A percentile compares a stretch with the other conserved stretches of the same genome.
Evolutionary conservation across 2,888 invertebrate genomes (phyloP).

Genomic region (Exephanes ischioxanthus): DNA sequence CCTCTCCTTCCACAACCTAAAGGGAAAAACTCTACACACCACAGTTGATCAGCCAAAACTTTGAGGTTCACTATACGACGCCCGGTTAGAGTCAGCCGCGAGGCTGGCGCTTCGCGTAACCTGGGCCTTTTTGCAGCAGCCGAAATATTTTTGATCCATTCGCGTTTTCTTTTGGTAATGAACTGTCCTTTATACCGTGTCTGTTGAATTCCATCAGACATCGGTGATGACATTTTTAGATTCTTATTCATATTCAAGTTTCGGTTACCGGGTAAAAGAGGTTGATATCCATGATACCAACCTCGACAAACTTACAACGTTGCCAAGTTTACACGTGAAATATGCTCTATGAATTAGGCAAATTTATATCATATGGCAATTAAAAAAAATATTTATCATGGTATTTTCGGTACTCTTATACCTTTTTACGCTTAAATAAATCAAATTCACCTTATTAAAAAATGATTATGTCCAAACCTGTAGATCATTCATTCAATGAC

Average conservation of each 20-base stretch:
- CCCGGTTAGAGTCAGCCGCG: slow-evolving; percentile 8
- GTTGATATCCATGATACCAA: slow-evolving; percentile 11
- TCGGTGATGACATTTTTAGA: slow-evolving; percentile 1
- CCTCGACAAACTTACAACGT: slow-evolving; percentile 16
- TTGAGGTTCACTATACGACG: slow-evolving; percentile 16
- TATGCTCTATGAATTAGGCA: slow-evolving; percentile 3
- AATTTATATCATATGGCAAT: background rate
- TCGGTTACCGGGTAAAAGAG: background rate
- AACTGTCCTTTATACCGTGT: slow-evolving; percentile 20
- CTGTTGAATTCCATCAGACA: slow-evolving; percentile 2
- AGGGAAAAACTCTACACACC: background rate
- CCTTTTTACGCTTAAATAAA: no score
- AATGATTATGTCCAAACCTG: no score
- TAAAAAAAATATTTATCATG: no score
- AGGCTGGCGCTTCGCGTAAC: slow-evolving; percentile 6
- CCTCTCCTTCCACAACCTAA: no score
- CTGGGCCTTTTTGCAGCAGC: slow-evolving; percentile 25
- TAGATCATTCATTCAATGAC: no score
- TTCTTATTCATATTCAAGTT: slow-evolving; percentile 7
- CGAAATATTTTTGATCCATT: slow-evolving; percentile 17
- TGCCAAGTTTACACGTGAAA: slow-evolving; percentile 12
- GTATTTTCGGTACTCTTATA: no score
- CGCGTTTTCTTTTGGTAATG: slow-evolving; percentile 9
- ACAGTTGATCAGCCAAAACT: slow-evolving; percentile 7
- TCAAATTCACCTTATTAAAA: no score